phyloP scores from a whole-genome alignment of 2,888 invertebrate genomes.

The Brachyptera putata region DNA sequence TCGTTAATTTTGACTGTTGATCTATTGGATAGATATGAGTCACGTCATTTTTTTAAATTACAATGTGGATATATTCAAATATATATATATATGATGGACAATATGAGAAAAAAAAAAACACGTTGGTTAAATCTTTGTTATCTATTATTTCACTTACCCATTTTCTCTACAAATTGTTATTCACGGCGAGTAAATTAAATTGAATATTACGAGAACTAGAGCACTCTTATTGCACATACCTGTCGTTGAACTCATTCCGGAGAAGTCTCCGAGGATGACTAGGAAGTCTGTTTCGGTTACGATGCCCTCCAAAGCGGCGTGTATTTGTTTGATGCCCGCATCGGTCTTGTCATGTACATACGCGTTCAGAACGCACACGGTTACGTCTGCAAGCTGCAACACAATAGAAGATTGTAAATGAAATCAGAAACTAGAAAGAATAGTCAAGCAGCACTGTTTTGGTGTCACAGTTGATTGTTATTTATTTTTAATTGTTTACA shows the following conservation, averaged over 20 bases:
- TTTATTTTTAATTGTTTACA: too few species aligned
- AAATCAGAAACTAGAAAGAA: not conserved
- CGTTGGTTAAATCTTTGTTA: too few species aligned
- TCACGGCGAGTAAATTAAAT: not conserved
- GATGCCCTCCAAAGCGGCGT: conserved; percentile 22
- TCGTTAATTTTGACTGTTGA: too few species aligned
- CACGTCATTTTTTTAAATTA: too few species aligned
- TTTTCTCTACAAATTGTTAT: not conserved
- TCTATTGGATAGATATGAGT: too few species aligned
- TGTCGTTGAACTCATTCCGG: conserved; percentile 32
- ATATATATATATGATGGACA: too few species aligned
- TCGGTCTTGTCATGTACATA: conserved; percentile 28
- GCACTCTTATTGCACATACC: not conserved
- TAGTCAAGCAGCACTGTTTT: not conserved
- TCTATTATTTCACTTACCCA: too few species aligned
- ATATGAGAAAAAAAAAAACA: too few species aligned
- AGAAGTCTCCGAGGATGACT: conserved; percentile 43
- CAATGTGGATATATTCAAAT: too few species aligned
- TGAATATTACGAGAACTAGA: too few species aligned
- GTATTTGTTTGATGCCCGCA: conserved; percentile 11
- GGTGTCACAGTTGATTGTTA: not conserved
- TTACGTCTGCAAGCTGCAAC: conserved; percentile 45
- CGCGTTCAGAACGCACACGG: conserved; percentile 50
- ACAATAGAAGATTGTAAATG: not conserved
- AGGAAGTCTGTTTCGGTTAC: conserved; percentile 36